A percentile compares a stretch with the other conserved stretches of the same genome.
phyloP scores from a whole-genome alignment of 2,113 vertebrate species.

The Rissa tridactyla region DNA sequence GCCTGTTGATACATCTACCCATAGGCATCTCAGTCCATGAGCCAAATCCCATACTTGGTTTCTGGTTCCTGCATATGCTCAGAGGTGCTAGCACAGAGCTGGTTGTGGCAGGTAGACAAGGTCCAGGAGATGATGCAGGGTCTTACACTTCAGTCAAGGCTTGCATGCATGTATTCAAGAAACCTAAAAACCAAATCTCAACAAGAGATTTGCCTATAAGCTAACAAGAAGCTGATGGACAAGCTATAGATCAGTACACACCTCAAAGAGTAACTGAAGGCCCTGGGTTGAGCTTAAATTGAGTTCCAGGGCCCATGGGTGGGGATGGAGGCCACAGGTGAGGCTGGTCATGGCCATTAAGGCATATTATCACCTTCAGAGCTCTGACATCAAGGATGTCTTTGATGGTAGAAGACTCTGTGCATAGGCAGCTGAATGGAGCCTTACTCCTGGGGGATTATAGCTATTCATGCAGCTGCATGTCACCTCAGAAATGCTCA shows the following conservation, averaged over 20 bases:
- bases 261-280: rapidly evolving
- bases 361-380: background rate
- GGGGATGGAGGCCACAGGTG: background rate
- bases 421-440: background rate
- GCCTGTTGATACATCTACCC: background rate
- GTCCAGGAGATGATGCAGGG: background rate
- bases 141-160: background rate
- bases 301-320: background rate
- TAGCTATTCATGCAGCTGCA: background rate
- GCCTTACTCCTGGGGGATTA: background rate
- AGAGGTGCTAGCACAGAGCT: background rate
- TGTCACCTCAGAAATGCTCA: background rate
- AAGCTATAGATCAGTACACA: background rate
- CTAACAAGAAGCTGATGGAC: rapidly evolving
- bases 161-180: rapidly evolving
- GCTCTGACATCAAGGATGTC: background rate
- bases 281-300: background rate
- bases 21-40: background rate
- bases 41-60: background rate
- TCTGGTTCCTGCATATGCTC: background rate
- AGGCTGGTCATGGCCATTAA: background rate
- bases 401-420: background rate
- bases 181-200: rapidly evolving
- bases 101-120: background rate
- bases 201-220: too few species aligned